These are phyloP conservation scores for Eidolon helvum DNA, from an alignment of 2,113 vertebrate genomes.

Conservation along the genomic window DNA sequence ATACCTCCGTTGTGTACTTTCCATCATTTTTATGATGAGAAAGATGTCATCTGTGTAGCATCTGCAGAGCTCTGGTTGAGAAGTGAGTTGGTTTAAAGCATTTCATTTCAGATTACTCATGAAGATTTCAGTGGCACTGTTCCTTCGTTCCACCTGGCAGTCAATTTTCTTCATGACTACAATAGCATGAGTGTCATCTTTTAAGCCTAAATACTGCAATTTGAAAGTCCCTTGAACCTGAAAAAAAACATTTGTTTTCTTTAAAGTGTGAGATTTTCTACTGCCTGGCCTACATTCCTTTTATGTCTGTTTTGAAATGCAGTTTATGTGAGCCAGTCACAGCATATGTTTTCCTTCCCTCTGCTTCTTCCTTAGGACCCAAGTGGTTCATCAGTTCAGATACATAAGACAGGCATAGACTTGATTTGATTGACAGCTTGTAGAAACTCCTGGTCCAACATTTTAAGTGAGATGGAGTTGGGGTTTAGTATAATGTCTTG, in stretches of 20 bases:
- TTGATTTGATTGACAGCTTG: neutral
- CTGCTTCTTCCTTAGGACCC: neutral
- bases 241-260: conserved; percentile 34
- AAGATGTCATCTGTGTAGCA: conserved; percentile 63
- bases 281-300: neutral
- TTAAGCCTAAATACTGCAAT: conserved; percentile 11
- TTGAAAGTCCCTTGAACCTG: neutral
- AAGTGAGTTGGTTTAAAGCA: conserved; percentile 73
- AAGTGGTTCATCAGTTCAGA: neutral
- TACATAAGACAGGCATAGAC: neutral
- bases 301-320: conserved; percentile 33
- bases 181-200: conserved; percentile 29
- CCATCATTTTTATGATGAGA: conserved; percentile 78
- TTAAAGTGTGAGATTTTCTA: neutral
- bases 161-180: conserved; percentile 40
- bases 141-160: conserved; percentile 66
- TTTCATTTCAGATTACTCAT: conserved; percentile 73
- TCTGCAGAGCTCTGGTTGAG: conserved; percentile 65
- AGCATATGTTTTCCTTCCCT: neutral
- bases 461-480: neutral
- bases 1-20: conserved; percentile 49
- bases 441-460: neutral
- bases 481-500: neutral
- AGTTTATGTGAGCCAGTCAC: neutral
- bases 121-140: conserved; percentile 41